Conservation (phyloP, 2,888 invertebrate species). For the Cheilosia vernalis region DNA sequence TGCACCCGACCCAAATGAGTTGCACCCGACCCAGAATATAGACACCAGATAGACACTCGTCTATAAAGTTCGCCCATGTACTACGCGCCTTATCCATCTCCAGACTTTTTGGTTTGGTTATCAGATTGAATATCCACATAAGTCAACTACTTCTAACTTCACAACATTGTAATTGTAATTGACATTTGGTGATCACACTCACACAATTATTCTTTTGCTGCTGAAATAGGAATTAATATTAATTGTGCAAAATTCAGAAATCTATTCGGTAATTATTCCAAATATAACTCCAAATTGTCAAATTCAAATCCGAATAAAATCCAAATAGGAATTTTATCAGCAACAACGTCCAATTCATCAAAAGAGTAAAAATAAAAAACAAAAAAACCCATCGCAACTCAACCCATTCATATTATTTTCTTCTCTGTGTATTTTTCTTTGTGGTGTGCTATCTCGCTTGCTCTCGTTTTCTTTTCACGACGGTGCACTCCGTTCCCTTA, state of each 20-base stretch:
- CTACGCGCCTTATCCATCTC: too few relatives aligned
- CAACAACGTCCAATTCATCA: conserved; percentile 20
- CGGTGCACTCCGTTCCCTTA: conserved; percentile 54
- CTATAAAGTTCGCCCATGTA: too few relatives aligned
- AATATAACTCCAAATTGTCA: conserved; percentile 13
- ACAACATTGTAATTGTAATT: conserved; percentile 67
- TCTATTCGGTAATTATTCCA: conserved; percentile 51
- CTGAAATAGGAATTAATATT: conserved; percentile 48
- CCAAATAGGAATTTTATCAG: background rate
- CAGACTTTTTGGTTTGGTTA: too few relatives aligned
- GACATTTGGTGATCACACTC: conserved; percentile 65
- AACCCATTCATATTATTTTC: conserved; percentile 56
- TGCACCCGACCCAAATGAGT: too few relatives aligned
- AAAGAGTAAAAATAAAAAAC: conserved; percentile 37
- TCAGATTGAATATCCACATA: too few relatives aligned
- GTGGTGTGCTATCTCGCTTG: conserved; percentile 52
- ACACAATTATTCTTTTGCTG: conserved; percentile 16
- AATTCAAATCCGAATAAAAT: conserved; percentile 14
- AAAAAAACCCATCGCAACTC: conserved; percentile 40
- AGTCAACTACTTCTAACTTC: conserved; percentile 38
- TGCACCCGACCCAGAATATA: too few relatives aligned
- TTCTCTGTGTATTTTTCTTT: conserved; percentile 65
- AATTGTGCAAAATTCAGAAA: conserved; percentile 53
- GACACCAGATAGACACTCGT: too few relatives aligned
- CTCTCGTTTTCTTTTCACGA: conserved; percentile 47